Conservation (phyloP, 2,797 vertebrate species). For the Hydrolagus colliei region DNA sequence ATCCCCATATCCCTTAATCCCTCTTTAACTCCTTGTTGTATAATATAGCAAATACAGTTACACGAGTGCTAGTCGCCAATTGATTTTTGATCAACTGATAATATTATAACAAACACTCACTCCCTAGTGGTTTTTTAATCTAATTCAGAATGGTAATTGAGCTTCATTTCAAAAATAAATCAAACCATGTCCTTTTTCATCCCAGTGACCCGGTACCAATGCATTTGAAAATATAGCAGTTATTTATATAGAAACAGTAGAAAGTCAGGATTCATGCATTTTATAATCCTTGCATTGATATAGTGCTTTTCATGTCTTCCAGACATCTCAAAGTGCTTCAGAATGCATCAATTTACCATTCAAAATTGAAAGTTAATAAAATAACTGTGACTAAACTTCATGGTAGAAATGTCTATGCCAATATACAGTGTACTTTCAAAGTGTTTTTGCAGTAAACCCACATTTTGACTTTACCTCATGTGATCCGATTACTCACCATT, state of each 20-base stretch:
- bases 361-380: background rate
- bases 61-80: no score
- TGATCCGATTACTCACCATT: slow-evolving; percentile 63
- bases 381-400: background rate
- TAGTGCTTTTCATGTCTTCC: no score
- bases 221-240: background rate
- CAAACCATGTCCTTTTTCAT: background rate
- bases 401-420: background rate
- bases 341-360: background rate
- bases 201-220: background rate
- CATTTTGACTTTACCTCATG: background rate
- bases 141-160: background rate
- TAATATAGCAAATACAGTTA: no score
- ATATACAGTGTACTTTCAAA: background rate
- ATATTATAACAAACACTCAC: no score
- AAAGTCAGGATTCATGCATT: no score
- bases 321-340: no score
- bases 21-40: no score
- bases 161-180: background rate
- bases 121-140: background rate
- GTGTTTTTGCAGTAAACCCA: background rate
- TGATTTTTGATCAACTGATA: no score
- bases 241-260: background rate
- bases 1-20: no score
- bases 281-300: no score